Evolutionary conservation across 2,113 vertebrate genomes (phyloP), one percentile per base, ranked within the genome.

Genomic region (Tetrao urogallus): DNA sequence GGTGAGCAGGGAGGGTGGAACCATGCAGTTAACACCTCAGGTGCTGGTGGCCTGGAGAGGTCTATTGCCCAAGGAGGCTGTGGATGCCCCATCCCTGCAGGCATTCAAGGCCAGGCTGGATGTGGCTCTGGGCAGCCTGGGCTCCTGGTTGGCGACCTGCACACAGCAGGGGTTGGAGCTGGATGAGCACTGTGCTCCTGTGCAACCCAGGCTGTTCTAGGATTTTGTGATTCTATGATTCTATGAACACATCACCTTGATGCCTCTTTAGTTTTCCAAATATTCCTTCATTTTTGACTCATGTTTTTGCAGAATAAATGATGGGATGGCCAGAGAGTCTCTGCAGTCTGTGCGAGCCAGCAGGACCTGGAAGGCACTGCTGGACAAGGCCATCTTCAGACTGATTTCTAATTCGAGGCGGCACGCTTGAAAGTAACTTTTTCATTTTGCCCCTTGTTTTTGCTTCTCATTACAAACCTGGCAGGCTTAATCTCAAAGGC

Each of bases 191-290:
- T 50, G 48, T 24, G 48, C 6, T 2, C 22, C 48, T 50, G 7
- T 50, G 21, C 48, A 50, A 22, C 48, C 22, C 48, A 50, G 48
- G 48, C 11, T 12, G 2, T 50, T 24, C 11, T 7, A 24, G 6
- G 48, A 13, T 24, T 48, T 21, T 22, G 3, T 48, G 21, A 48
- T 48, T 48, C 47, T 22, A 21, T 22, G 21, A 48, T 48, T 50
- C 22, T 50, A 7, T 63, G 20, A 64, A 52, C 13, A 0, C 1
- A 1, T 10, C 5, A 6, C 3, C n/a, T 32, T 13, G 18, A 28
- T 43, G 8, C 45, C 19, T 22, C 18, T 38, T 34, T 18, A 10
- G 7, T 38, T 38, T 60, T 54, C 45, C 25, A 56, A 58, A 15
- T 54, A 10, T 58, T 77, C 30, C 30, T 48, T 92, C 48, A 6